Base-by-base conservation (phyloP, 2,888 invertebrate species). In the Dorcus hopei region DNA sequence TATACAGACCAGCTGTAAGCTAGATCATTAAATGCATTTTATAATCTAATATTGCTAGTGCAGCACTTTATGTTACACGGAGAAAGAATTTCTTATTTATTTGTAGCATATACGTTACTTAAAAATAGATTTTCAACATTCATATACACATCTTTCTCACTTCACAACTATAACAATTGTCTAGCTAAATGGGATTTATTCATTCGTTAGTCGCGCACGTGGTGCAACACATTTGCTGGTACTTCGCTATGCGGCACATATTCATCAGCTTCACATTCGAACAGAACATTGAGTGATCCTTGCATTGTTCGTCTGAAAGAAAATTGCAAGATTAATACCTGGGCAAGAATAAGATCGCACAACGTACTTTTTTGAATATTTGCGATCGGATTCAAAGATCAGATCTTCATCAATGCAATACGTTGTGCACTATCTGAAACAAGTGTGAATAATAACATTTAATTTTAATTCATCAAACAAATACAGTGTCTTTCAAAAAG, bases 241-340 rank as follows among this genome's bases (percentile, higher is more conserved):
- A 95, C 42, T 91, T 86, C 70, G 87, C 85, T 67, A 92, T 84
- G 53, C 89, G 88, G 80, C 96, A 96, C 83, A 95, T 85, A 72
- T 92, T 92, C 89, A 95, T 90, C 54, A 88, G 83, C 68, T 90
- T 89, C 19, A 94, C 93, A 73, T 93, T 92, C 70, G 87, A 88
- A 79, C 95, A 96, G 78, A 91, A 91, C 67, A 88, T 87, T 49
- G 93, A 94, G 45, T 86, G 83, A 77, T 94, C 93, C 70, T 86
- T 86, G 80, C 93, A 94, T 52, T 87, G 84, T 63, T 82, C 81
- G 73, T 82, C 88, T 88, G 80, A 63, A 80, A 54, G 45, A 54
- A 19, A 55, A 45, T 11, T 11, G 19, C 16, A 14, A 45, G 16
- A 45, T 19, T 45, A 11, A 11, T 19, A 11, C 26, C 7, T 33